phyloP scores from a whole-genome alignment of 1,140 invertebrate genomes.

The Leptinotarsa lineolata region DNA sequence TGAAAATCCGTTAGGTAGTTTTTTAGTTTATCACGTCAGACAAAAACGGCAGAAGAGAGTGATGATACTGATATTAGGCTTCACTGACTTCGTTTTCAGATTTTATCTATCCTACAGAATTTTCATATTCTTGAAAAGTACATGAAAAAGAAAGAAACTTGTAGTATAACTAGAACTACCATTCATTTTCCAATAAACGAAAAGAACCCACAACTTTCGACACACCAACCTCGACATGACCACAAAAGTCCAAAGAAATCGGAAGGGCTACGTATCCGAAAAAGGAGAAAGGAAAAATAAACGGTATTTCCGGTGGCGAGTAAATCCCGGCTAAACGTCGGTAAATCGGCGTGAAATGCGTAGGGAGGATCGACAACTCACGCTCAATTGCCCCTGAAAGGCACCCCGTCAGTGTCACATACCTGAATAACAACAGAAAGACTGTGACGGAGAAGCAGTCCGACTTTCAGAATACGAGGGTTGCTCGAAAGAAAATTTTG shows the following conservation, averaged over 20 bases:
- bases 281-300: constrained; percentile 7
- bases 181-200: not conserved
- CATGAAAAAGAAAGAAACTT: no score
- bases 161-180: no score
- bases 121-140: no score
- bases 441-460: constrained; percentile 11
- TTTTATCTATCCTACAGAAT: no score
- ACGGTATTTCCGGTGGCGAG: constrained; percentile 30
- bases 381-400: constrained; percentile 31
- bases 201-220: not conserved
- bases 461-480: constrained; percentile 3
- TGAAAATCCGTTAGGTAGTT: no score
- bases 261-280: not conserved
- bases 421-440: constrained; percentile 10
- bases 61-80: no score
- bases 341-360: constrained; percentile 31
- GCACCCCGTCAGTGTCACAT: constrained; percentile 19
- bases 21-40: no score
- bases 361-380: constrained; percentile 26
- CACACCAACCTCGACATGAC: not conserved
- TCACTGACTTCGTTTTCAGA: no score
- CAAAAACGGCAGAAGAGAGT: no score
- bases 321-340: constrained; percentile 29
- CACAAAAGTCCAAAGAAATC: constrained; percentile 8
- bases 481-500: not conserved